phyloP scores from a whole-genome alignment of 2,113 vertebrate species.

The Strix uralensis region DNA sequence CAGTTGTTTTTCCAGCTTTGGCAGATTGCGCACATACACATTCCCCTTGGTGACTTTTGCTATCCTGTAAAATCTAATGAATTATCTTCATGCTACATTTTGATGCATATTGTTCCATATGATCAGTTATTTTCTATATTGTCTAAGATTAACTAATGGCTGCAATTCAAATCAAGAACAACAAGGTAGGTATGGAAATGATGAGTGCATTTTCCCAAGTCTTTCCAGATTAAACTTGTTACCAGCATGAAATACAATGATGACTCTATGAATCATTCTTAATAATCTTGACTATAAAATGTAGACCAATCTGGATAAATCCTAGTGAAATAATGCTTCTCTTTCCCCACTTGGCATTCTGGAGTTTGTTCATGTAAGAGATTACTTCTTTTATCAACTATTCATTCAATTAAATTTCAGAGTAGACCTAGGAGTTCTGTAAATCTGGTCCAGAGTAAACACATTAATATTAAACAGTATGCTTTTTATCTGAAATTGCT shows the following conservation, averaged over 20 bases:
- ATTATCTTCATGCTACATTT: constrained; percentile 30
- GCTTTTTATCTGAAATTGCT: constrained; percentile 23
- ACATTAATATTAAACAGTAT: constrained; percentile 2
- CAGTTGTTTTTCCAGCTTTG: constrained; percentile 47
- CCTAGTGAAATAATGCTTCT: constrained; percentile 40
- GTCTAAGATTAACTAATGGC: constrained; percentile 51
- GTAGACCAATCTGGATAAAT: constrained; percentile 51
- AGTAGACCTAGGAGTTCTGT: neutral
- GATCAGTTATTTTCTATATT: neutral
- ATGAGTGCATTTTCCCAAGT: constrained; percentile 52
- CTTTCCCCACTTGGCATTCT: constrained; percentile 34
- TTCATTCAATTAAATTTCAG: constrained; percentile 48
- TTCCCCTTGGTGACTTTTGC: constrained; percentile 28
- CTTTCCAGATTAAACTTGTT: constrained; percentile 60
- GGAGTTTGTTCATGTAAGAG: constrained; percentile 21
- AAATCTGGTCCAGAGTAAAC: constrained; percentile 1
- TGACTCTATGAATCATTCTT: constrained; percentile 61
- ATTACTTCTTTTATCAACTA: constrained; percentile 57
- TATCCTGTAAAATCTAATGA: constrained; percentile 48
- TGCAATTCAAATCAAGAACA: constrained; percentile 61
- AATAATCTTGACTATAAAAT: constrained; percentile 58
- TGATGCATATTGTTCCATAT: constrained; percentile 24
- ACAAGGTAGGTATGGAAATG: constrained; percentile 50
- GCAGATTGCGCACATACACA: constrained; percentile 6
- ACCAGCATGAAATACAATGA: constrained; percentile 60